A percentile compares a stretch with the other conserved stretches of the same genome.
phyloP scores from a whole-genome alignment of 2,113 vertebrate genomes.

The Limnothrissa miodon region DNA sequence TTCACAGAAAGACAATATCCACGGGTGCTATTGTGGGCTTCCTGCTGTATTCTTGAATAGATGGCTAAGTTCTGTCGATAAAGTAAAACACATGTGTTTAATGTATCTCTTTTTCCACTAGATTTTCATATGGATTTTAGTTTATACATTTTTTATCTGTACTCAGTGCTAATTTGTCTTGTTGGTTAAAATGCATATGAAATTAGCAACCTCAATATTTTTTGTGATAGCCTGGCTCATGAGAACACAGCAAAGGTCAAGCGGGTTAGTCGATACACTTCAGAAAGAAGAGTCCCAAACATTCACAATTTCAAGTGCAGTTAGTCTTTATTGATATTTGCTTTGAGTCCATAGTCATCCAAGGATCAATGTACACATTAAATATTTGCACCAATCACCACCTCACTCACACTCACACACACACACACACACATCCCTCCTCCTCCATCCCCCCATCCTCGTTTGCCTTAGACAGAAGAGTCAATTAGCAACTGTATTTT shows the following conservation, averaged over 20 bases:
- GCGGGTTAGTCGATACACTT: neutral
- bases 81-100: neutral
- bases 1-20: neutral
- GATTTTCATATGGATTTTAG: neutral
- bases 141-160: neutral
- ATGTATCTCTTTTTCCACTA: neutral
- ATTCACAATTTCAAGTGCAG: conserved; percentile 11
- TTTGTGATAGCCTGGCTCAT: neutral
- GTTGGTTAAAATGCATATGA: neutral
- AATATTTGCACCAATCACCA: conserved; percentile 11
- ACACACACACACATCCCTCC: neutral
- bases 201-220: neutral
- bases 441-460: neutral
- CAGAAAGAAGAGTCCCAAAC: conserved; percentile 15
- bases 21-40: neutral
- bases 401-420: neutral
- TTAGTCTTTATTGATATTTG: conserved; percentile 8
- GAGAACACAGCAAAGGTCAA: neutral
- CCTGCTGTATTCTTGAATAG: neutral
- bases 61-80: neutral
- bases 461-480: neutral
- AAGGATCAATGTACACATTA: conserved; percentile 16
- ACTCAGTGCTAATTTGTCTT: neutral
- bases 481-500: neutral
- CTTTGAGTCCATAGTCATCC: neutral